Evolutionary conservation across 2,888 invertebrate species (phyloP).

Genomic region (Kuschelorhynchus macadamiae): DNA sequence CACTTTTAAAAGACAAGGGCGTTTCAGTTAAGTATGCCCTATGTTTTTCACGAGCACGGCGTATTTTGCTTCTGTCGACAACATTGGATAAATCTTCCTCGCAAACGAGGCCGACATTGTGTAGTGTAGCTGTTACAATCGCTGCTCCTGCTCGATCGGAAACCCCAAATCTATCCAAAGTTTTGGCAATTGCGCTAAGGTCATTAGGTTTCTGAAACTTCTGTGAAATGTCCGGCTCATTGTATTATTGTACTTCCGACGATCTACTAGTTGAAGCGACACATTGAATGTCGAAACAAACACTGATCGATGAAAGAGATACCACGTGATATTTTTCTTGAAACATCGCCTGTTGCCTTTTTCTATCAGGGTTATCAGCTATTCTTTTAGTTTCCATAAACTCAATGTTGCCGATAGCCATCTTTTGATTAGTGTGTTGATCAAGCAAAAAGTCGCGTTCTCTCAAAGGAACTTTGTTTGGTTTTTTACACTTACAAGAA

Average conservation of each 20-base stretch:
- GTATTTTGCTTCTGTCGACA: slow-evolving; percentile 6
- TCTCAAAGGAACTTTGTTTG: slow-evolving; percentile 5
- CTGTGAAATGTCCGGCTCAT: neutral
- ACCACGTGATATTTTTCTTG: too few relatives aligned
- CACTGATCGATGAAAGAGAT: too few relatives aligned
- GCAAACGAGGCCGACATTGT: slow-evolving; percentile 3
- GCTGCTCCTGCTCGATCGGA: neutral
- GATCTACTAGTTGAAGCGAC: neutral
- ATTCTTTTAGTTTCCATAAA: neutral
- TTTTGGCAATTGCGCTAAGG: slow-evolving; percentile 7
- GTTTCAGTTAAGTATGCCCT: neutral
- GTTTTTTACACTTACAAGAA: slow-evolving; percentile 5
- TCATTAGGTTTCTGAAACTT: slow-evolving; percentile 10
- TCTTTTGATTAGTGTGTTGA: neutral
- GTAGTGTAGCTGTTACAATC: slow-evolving; percentile 2
- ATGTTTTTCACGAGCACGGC: slow-evolving; percentile 9
- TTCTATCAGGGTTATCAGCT: too few relatives aligned
- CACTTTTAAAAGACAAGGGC: neutral
- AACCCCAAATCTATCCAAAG: slow-evolving; percentile 10
- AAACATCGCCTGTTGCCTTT: too few relatives aligned
- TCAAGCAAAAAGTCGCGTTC: neutral
- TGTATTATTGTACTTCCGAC: neutral
- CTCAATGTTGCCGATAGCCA: slow-evolving; percentile 3
- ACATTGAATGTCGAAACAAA: slow-evolving; percentile 1
- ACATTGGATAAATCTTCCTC: neutral